Evolutionary conservation across 2,888 invertebrate species (phyloP).

Genomic region (Temnothorax ravouxi): DNA sequence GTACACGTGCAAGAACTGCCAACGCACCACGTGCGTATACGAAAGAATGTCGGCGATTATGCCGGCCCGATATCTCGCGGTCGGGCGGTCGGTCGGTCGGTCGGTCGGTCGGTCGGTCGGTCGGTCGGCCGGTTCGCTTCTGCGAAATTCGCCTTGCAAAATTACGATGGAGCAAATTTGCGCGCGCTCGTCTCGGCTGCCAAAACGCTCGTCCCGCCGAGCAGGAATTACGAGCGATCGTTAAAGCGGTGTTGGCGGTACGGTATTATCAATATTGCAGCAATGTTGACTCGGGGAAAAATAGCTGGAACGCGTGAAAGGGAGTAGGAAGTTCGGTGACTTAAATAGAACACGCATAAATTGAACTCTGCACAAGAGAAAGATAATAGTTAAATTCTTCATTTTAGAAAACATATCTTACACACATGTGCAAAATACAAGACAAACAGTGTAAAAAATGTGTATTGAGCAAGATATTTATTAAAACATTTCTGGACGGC

Average conservation of each 20-base stretch:
- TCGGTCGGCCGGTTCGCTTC: slow-evolving; percentile 30
- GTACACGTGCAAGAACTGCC: slow-evolving; percentile 57
- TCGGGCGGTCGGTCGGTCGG: slow-evolving; percentile 51
- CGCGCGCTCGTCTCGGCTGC: slow-evolving; percentile 22
- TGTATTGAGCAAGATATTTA: background rate
- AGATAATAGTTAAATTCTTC: background rate
- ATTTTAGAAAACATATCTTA: background rate
- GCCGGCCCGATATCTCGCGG: slow-evolving; percentile 47
- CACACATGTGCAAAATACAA: too few relatives aligned
- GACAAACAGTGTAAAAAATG: background rate
- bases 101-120: slow-evolving; percentile 40
- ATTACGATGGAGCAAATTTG: slow-evolving; percentile 39
- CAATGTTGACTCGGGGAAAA: slow-evolving; percentile 27
- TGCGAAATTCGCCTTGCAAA: slow-evolving; percentile 40
- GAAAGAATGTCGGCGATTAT: slow-evolving; percentile 63
- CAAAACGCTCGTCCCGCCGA: slow-evolving; percentile 34
- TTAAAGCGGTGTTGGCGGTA: slow-evolving; percentile 27
- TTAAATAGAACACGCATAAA: background rate
- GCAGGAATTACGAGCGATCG: slow-evolving; percentile 37
- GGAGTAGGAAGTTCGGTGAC: background rate
- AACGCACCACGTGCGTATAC: slow-evolving; percentile 50
- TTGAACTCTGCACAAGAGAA: background rate
- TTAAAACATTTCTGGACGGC: background rate
- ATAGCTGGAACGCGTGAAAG: slow-evolving; percentile 1
- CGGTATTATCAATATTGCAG: slow-evolving; percentile 37